Conservation (phyloP, 2,888 invertebrate species). For the Teleogryllus oceanicus region DNA sequence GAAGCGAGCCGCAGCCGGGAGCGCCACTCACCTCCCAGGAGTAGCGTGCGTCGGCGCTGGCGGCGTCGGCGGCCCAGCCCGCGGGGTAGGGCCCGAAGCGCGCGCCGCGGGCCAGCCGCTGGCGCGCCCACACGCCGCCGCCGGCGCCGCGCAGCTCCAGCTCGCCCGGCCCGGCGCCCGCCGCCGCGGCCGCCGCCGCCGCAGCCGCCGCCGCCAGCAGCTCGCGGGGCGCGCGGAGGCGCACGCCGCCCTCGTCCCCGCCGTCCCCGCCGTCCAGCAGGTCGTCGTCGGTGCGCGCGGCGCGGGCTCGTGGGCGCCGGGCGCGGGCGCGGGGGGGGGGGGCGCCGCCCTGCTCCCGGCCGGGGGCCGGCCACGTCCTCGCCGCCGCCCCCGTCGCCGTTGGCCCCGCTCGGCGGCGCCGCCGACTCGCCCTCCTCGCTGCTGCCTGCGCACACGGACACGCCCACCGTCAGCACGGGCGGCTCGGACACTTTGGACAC, state of each 20-base stretch:
- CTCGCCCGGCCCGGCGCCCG: not conserved
- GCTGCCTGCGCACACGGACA: not conserved
- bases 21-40: not conserved
- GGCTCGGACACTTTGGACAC: too few relatives aligned
- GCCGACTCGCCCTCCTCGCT: not conserved
- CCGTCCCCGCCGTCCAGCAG: too few relatives aligned
- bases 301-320: too few relatives aligned
- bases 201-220: not conserved
- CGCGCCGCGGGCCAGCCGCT: not conserved
- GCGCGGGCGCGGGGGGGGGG: not conserved
- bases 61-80: not conserved
- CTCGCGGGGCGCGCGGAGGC: not conserved
- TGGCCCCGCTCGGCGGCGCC: not conserved
- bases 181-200: not conserved
- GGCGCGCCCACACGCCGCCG: not conserved
- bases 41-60: not conserved
- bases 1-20: too few relatives aligned
- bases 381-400: not conserved
- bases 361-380: too few relatives aligned
- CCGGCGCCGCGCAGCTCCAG: not conserved
- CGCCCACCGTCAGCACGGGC: not conserved
- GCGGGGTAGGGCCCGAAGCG: not conserved
- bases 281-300: too few relatives aligned
- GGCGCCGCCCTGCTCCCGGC: too few relatives aligned
- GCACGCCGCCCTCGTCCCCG: not conserved